These are phyloP conservation scores for Drosophila affinis DNA, from an alignment of 2,888 invertebrate species.

Conservation along the genomic window DNA sequence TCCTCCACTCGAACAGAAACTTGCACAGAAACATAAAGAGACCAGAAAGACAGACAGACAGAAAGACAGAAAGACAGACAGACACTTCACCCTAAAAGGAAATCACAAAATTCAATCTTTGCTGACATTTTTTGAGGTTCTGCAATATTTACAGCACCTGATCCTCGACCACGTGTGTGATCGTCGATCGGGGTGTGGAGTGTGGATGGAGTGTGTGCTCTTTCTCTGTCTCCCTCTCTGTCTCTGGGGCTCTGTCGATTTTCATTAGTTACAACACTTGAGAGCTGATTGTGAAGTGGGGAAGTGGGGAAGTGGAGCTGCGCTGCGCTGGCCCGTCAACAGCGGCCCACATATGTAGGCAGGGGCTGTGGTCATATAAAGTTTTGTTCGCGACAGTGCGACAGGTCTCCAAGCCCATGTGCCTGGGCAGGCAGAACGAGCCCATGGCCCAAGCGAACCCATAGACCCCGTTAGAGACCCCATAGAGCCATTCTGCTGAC, in stretches of 20 bases:
- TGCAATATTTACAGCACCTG: conserved; percentile 35
- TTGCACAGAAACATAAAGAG: not conserved
- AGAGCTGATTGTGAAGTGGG: conserved; percentile 65
- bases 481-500: conserved; percentile 29
- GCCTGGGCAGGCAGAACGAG: not conserved
- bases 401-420: conserved; percentile 27
- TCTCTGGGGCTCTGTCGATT: conserved; percentile 2
- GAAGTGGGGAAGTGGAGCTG: conserved; percentile 58
- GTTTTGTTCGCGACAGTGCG: conserved; percentile 8
- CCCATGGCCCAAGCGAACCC: no score
- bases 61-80: not conserved
- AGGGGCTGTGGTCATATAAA: conserved; percentile 42
- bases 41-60: not conserved
- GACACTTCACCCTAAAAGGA: conserved; percentile 1
- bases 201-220: not conserved
- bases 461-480: not conserved
- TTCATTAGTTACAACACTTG: conserved; percentile 67
- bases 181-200: conserved; percentile 22
- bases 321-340: conserved; percentile 19
- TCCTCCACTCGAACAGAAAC: not conserved
- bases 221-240: not conserved
- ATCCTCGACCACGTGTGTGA: conserved; percentile 64
- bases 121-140: conserved; percentile 24
- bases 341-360: conserved; percentile 40
- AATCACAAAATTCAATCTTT: conserved; percentile 14